These are phyloP conservation scores for Agonopterix subpropinquella DNA, from an alignment of 2,888 invertebrate genomes.

Conservation along the genomic window DNA sequence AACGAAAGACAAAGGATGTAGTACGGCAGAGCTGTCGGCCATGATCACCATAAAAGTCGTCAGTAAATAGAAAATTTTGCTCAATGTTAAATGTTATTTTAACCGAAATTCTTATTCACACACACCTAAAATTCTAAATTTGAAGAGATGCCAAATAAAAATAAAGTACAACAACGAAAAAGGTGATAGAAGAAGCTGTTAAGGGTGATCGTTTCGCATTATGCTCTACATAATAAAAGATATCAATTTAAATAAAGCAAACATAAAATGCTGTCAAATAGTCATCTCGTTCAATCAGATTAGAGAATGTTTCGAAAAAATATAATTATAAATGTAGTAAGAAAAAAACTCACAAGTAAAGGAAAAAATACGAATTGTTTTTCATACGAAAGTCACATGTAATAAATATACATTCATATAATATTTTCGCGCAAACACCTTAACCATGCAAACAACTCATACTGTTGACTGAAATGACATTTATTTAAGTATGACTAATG, in stretches of 20 bases:
- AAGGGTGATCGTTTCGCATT: conserved; percentile 8
- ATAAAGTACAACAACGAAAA: conserved; percentile 15
- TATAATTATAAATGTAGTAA: no score
- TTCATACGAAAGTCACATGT: no score
- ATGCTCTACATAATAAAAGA: neutral
- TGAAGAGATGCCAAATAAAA: conserved; percentile 4
- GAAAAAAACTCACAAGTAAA: no score
- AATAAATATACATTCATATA: no score
- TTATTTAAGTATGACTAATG: no score
- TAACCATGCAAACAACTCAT: no score
- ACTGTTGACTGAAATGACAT: no score
- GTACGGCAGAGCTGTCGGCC: conserved; percentile 17
- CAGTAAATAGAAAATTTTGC: conserved; percentile 16
- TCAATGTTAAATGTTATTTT: conserved; percentile 15
- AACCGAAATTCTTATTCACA: conserved; percentile 16
- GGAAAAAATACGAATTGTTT: no score
- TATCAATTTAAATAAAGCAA: neutral
- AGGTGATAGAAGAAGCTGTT: conserved; percentile 36
- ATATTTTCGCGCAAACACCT: no score
- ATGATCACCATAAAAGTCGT: conserved; percentile 20
- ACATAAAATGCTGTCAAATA: no score
- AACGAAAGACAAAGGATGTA: conserved; percentile 62
- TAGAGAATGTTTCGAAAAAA: no score
- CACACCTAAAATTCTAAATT: conserved; percentile 9
- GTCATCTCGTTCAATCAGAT: no score